phyloP scores from a whole-genome alignment of 2,113 vertebrate species.

The Malaclemys terrapin region DNA sequence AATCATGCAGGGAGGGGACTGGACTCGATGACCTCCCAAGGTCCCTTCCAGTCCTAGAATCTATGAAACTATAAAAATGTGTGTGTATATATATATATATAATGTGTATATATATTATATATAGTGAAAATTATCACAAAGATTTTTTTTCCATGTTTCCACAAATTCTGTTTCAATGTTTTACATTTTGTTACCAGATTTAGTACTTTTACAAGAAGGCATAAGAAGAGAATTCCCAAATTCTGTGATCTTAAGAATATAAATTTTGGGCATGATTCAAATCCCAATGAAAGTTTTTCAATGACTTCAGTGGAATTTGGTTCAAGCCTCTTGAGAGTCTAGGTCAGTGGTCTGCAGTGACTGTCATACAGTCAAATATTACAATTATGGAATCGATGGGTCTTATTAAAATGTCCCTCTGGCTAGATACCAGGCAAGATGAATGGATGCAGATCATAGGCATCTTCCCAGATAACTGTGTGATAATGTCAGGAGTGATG shows the following conservation, averaged over 20 bases:
- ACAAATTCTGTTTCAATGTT: background rate
- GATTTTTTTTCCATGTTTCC: background rate
- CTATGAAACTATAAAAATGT: no score
- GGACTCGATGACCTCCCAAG: no score
- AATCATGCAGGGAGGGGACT: background rate
- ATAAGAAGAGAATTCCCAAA: background rate
- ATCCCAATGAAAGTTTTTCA: background rate
- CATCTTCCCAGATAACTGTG: background rate
- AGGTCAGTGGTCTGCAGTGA: background rate
- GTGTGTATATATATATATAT: no score
- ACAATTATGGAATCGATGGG: accelerated
- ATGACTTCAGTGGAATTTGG: background rate
- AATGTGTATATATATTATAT: no score
- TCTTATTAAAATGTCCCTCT: background rate
- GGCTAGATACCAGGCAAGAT: background rate
- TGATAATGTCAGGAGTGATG: background rate
- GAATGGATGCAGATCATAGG: background rate
- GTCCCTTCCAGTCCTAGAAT: no score
- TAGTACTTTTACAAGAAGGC: background rate
- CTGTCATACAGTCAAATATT: accelerated
- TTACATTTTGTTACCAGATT: background rate
- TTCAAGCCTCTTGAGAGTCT: background rate
- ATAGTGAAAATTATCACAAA: background rate
- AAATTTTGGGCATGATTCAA: background rate
- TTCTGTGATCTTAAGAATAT: background rate